A percentile compares a stretch with the other conserved stretches of the same genome.
These are phyloP conservation scores for Helogale parvula DNA, from an alignment of 2,113 vertebrate genomes.

Conservation along the genomic window DNA sequence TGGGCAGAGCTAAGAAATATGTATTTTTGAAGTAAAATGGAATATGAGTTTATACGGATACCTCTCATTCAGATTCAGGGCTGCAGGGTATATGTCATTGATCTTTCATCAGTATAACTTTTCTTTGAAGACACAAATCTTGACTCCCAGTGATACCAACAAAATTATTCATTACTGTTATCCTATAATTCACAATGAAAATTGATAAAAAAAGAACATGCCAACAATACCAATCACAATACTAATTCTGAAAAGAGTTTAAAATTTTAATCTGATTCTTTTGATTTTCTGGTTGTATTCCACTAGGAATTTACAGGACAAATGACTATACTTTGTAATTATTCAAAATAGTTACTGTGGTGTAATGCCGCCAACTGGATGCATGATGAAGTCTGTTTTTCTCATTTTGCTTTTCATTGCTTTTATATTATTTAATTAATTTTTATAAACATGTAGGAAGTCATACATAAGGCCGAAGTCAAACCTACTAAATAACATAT, in stretches of 20 bases:
- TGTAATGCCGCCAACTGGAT: not conserved
- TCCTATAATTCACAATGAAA: not conserved
- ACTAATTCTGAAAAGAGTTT: slow-evolving; percentile 37
- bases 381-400: not conserved
- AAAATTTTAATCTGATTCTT: not conserved
- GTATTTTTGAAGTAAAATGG: slow-evolving; percentile 11
- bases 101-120: not conserved
- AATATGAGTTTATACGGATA: slow-evolving; percentile 14
- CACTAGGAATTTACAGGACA: slow-evolving; percentile 9
- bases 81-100: not conserved
- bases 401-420: slow-evolving; percentile 21
- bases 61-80: slow-evolving; percentile 41
- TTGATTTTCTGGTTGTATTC: not conserved
- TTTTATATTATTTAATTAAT: slow-evolving; percentile 42
- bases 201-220: not conserved
- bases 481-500: slow-evolving; percentile 28
- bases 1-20: not conserved
- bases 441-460: slow-evolving; percentile 31
- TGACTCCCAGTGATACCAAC: not conserved
- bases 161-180: slow-evolving; percentile 35
- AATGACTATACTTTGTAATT: not conserved
- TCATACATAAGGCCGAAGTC: not conserved
- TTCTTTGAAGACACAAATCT: not conserved
- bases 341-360: not conserved
- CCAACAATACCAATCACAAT: not conserved